Percentiles rank a stretch among this genome's conserved stretches.
phyloP scores from a whole-genome alignment of 2,113 vertebrate genomes.

The Falco punctatus region DNA sequence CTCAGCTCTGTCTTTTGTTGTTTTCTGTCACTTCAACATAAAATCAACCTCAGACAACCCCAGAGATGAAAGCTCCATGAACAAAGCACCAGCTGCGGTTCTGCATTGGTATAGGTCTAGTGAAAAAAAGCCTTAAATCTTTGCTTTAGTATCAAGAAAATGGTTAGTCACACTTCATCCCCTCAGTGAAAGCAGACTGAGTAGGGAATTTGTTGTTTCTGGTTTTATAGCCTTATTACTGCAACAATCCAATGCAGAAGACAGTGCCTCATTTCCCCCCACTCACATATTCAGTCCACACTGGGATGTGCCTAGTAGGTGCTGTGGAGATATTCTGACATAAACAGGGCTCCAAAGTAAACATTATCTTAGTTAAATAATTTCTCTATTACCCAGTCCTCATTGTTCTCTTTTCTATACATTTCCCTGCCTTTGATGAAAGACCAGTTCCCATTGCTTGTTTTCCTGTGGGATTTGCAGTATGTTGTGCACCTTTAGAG shows the following conservation, averaged over 20 bases:
- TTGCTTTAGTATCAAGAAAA: not conserved
- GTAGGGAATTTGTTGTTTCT: not conserved
- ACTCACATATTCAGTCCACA: not conserved
- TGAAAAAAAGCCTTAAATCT: not conserved
- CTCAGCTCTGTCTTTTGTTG: not conserved
- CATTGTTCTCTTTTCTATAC: not conserved
- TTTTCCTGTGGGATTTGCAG: not conserved
- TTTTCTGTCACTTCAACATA: slow-evolving; percentile 6
- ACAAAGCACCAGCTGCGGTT: not conserved
- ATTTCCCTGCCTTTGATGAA: not conserved
- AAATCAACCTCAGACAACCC: not conserved
- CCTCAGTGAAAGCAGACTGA: not conserved
- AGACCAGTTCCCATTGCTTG: not conserved
- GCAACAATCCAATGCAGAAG: not conserved
- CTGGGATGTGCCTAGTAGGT: not conserved
- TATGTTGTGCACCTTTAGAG: not conserved
- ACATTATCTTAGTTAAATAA: not conserved
- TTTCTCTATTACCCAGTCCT: not conserved
- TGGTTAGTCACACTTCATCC: not conserved
- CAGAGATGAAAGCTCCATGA: not conserved
- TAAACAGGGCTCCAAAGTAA: not conserved
- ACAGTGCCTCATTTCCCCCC: not conserved
- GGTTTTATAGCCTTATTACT: not conserved
- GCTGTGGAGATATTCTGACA: not conserved
- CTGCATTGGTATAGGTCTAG: not conserved